Conservation (phyloP, 2,113 vertebrate genomes). For the Falco punctatus region DNA sequence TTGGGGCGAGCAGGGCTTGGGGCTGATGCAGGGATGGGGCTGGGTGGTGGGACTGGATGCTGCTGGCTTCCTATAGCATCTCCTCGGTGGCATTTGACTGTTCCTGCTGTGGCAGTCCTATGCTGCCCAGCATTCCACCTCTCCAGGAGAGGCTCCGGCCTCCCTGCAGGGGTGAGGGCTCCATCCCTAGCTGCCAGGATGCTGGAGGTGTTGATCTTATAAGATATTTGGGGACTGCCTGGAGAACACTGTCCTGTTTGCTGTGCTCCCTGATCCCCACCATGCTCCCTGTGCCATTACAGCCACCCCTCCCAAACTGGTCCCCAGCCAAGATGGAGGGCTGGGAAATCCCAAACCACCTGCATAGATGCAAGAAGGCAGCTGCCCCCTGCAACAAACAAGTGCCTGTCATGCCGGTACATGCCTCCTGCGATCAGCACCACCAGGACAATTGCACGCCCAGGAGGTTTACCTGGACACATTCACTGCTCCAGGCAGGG, state of each 20-base stretch:
- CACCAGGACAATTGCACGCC: background rate
- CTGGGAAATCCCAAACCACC: background rate
- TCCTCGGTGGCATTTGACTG: background rate
- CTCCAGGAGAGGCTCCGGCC: background rate
- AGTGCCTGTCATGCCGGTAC: accelerated
- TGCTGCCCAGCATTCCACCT: background rate
- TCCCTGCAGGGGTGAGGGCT: background rate
- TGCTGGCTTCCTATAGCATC: background rate
- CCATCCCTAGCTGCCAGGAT: background rate
- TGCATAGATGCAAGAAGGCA: background rate
- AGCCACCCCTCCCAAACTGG: background rate
- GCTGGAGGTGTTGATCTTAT: background rate
- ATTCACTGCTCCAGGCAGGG: background rate
- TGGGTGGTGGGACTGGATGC: background rate
- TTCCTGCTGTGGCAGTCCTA: accelerated
- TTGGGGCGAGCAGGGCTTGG: background rate
- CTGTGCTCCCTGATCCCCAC: background rate
- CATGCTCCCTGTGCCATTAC: background rate
- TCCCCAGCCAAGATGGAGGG: background rate
- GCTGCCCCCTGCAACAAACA: accelerated
- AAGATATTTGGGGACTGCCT: background rate
- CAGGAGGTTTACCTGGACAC: background rate
- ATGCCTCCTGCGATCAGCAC: background rate
- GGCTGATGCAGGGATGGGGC: background rate
- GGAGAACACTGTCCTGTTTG: background rate